Evolutionary conservation across 2,113 vertebrate genomes (phyloP).

Genomic region (Oreochromis tanganicae): DNA sequence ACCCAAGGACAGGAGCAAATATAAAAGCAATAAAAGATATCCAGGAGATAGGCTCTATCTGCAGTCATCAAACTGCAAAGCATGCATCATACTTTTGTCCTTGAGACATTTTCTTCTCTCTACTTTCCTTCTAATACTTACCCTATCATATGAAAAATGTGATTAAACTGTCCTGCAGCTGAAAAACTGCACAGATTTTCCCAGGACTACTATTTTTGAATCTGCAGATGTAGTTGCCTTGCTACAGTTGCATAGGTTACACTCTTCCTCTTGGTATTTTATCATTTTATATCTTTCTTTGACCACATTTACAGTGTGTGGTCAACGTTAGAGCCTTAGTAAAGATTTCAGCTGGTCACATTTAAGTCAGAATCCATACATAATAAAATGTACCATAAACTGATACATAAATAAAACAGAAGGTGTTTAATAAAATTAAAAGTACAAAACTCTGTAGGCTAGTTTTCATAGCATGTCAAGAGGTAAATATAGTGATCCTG

Average conservation of each 20-base stretch:
- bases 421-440: neutral
- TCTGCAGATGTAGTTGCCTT: constrained; percentile 19
- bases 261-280: neutral
- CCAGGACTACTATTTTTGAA: constrained; percentile 57
- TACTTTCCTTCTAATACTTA: constrained; percentile 40
- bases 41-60: constrained; percentile 65
- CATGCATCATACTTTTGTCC: constrained; percentile 73
- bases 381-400: neutral
- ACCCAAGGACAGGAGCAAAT: constrained; percentile 66
- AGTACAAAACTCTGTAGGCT: neutral
- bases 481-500: neutral
- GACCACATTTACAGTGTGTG: neutral
- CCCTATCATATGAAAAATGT: constrained; percentile 68
- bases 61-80: constrained; percentile 58
- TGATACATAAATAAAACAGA: neutral
- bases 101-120: constrained; percentile 62
- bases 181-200: constrained; percentile 51
- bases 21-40: constrained; percentile 69
- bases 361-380: neutral
- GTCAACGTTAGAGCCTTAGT: neutral
- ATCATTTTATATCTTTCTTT: neutral
- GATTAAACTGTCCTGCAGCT: constrained; percentile 63
- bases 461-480: neutral
- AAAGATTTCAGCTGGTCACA: neutral
- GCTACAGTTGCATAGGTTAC: constrained; percentile 22